Base-by-base conservation (phyloP, 2,113 vertebrate species). In the Cyphomyrus plagiostoma region DNA sequence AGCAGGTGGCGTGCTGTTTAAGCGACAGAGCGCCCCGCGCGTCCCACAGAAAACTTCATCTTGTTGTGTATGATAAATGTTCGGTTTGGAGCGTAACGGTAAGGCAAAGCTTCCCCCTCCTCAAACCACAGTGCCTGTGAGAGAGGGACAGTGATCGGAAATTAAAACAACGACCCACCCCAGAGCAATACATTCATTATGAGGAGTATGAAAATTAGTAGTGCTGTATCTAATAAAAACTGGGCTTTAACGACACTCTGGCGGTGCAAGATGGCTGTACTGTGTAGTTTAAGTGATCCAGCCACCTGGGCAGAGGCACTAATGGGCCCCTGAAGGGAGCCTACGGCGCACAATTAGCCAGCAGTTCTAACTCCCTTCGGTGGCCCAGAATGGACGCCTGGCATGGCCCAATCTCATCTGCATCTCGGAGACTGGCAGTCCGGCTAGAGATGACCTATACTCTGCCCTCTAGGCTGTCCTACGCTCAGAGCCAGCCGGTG, bases 221-320 rank as follows among this genome's bases (percentile, higher is more conserved):
- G n/a, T 10, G n/a, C n/a, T 30, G 46, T 45, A n/a, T n/a, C 35
- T 45, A 52, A 30, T 66, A 50, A 49, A 52, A 89, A 52, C 62
- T 39, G 50, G 39, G 52, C 50, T 84, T 48, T 53, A 26, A 83
- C 10, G 15, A 50, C 1, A 39, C 56, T n/a, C 19, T 46, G 52
- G 42, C 30, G 35, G 30, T 19, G 35, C 30, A 49, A 49, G 26
- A 56, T 77, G 45, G 45, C 46, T 11, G 9, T 17, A 10, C 48
- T 49, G 42, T 21, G 46, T 19, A 48, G 17, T 56, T 35, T 30
- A 83, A 83, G 15, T 0, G 39, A 13, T 45, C 46, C 39, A 86
- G n/a, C 84, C 84, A 52, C 84, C 84, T 86, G 84, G 52, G 86
- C 86, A 58, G 30, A 42, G 35, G 7, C 86, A 87, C 52, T 87